These are phyloP conservation scores for Octonoba sinensis DNA, from an alignment of 2,888 invertebrate genomes.

Conservation along the genomic window DNA sequence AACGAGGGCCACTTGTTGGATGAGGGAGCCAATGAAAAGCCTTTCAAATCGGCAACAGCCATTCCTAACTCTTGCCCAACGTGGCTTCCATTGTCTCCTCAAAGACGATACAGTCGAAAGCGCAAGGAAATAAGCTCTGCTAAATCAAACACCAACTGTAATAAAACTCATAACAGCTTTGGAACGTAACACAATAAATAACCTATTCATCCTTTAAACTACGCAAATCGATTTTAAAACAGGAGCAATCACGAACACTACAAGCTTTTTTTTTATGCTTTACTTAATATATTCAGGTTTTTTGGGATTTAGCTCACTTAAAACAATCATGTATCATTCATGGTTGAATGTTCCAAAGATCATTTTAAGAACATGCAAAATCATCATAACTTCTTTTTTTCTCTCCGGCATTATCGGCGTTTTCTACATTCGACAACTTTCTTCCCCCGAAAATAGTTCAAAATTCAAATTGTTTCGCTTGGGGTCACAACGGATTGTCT, in stretches of 20 bases:
- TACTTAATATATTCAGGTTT: slow-evolving; percentile 41
- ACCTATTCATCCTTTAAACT: slow-evolving; percentile 59
- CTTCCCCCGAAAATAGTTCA: slow-evolving; percentile 11
- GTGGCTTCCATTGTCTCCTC: slow-evolving; percentile 39
- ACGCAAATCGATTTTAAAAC: slow-evolving; percentile 60
- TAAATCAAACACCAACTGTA: neutral
- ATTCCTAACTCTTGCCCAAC: slow-evolving; percentile 23
- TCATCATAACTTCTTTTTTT: slow-evolving; percentile 6
- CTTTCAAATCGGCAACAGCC: slow-evolving; percentile 35
- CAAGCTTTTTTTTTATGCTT: slow-evolving; percentile 50
- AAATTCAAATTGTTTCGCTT: slow-evolving; percentile 14
- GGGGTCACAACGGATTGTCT: slow-evolving; percentile 8
- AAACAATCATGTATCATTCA: slow-evolving; percentile 49
- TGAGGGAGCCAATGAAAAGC: slow-evolving; percentile 46
- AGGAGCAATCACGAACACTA: slow-evolving; percentile 61
- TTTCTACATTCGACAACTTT: slow-evolving; percentile 3
- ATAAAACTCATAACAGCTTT: slow-evolving; percentile 13
- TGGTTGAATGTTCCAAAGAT: slow-evolving; percentile 39
- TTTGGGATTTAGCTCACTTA: neutral
- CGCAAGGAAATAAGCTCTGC: slow-evolving; percentile 50
- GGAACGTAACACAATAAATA: slow-evolving; percentile 55
- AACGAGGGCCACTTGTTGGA: slow-evolving; percentile 57
- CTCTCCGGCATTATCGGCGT: slow-evolving; percentile 21
- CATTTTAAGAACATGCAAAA: slow-evolving; percentile 1
- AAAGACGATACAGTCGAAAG: slow-evolving; percentile 52